Conservation (phyloP, 2,888 invertebrate genomes). For the Sicus ferrugineus region DNA sequence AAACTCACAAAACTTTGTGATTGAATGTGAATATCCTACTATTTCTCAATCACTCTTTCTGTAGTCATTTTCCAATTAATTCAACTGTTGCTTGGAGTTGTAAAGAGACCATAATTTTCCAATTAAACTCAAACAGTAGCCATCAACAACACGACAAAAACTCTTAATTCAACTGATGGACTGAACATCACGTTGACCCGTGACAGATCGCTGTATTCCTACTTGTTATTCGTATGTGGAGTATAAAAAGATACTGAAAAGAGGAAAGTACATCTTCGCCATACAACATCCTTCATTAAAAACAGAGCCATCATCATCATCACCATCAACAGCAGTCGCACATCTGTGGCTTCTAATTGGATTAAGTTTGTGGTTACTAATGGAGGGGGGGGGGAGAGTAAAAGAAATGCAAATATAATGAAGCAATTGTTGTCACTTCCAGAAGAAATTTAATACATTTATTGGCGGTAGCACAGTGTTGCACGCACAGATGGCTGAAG, state of each 20-base stretch:
- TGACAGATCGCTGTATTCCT: not conserved
- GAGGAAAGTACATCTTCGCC: too few relatives aligned
- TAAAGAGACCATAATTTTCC: not conserved
- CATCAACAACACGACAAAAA: not conserved
- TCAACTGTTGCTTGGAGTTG: not conserved
- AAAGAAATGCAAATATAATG: conserved; percentile 1
- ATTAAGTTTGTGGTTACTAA: too few relatives aligned
- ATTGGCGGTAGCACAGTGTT: not conserved
- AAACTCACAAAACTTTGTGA: too few relatives aligned
- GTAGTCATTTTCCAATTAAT: not conserved
- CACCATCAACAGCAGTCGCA: not conserved
- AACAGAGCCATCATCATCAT: not conserved
- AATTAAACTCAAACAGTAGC: not conserved
- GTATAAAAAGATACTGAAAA: too few relatives aligned
- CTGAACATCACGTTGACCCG: conserved; percentile 15
- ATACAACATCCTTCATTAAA: not conserved
- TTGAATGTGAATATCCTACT: too few relatives aligned
- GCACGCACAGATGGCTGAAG: too few relatives aligned
- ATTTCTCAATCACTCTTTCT: too few relatives aligned
- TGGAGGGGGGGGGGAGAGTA: too few relatives aligned
- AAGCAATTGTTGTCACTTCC: conserved; percentile 19
- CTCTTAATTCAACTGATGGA: conserved; percentile 15
- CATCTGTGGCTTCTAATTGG: too few relatives aligned
- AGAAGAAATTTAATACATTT: conserved; percentile 24
- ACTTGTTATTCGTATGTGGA: too few relatives aligned